These are phyloP conservation scores for Sphaerophoria taeniata DNA, from an alignment of 2,888 invertebrate species.

Conservation along the genomic window DNA sequence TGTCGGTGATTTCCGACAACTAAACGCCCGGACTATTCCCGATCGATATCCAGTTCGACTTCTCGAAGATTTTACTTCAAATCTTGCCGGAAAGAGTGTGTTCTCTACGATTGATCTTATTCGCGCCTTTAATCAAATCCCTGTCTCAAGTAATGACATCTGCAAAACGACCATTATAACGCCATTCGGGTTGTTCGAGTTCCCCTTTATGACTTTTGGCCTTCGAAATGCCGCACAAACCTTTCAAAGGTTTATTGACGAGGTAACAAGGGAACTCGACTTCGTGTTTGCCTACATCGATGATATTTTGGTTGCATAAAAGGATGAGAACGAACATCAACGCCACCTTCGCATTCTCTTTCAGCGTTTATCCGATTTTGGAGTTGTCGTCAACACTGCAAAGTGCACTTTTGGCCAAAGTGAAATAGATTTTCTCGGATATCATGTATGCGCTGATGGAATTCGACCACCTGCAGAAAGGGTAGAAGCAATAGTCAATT, in stretches of 20 bases:
- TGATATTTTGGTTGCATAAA: slow-evolving; percentile 75
- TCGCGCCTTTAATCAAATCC: slow-evolving; percentile 65
- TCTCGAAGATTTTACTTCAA: slow-evolving; percentile 62
- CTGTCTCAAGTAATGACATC: slow-evolving; percentile 60
- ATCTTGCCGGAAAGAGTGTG: slow-evolving; percentile 57
- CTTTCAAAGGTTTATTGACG: slow-evolving; percentile 23
- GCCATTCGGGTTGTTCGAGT: neutral
- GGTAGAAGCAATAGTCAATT: too few relatives aligned
- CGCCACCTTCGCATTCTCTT: slow-evolving; percentile 32
- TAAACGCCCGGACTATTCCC: slow-evolving; percentile 76
- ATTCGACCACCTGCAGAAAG: too few relatives aligned
- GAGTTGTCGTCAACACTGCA: slow-evolving; percentile 11
- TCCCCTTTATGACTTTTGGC: neutral
- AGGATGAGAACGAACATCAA: slow-evolving; percentile 65
- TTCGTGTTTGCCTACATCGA: slow-evolving; percentile 76
- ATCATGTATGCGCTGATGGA: slow-evolving; percentile 41
- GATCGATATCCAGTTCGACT: slow-evolving; percentile 78
- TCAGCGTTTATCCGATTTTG: slow-evolving; percentile 1
- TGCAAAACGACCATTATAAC: slow-evolving; percentile 12
- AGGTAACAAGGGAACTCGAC: slow-evolving; percentile 72
- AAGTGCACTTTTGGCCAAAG: slow-evolving; percentile 17
- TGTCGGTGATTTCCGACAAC: slow-evolving; percentile 50
- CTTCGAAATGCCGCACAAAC: slow-evolving; percentile 8
- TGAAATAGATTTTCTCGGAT: slow-evolving; percentile 58
- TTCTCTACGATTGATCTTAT: slow-evolving; percentile 64